Conservation (phyloP, 2,888 invertebrate genomes). For the Steromphala cineraria region DNA sequence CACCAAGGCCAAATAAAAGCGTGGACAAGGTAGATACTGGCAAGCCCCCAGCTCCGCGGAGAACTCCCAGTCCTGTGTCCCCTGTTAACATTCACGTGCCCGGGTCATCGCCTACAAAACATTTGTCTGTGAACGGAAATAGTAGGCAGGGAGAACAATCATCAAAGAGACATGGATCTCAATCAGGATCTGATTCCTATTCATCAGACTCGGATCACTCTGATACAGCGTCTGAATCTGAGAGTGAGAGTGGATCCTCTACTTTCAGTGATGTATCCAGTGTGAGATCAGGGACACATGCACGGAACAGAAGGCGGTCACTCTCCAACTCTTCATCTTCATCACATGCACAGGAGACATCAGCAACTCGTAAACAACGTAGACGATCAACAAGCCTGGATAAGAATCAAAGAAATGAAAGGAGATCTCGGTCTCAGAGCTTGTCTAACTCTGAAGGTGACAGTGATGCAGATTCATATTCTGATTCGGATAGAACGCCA, state of each 20-base stretch:
- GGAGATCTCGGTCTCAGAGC: not conserved
- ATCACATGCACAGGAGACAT: not conserved
- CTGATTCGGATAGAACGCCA: not conserved
- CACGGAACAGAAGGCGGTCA: slow-evolving; percentile 3
- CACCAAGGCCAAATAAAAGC: slow-evolving; percentile 23
- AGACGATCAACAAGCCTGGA: not conserved
- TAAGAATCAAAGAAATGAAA: not conserved
- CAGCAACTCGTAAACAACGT: not conserved
- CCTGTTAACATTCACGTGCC: not conserved
- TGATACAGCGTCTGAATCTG: slow-evolving; percentile 17
- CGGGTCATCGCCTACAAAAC: slow-evolving; percentile 18
- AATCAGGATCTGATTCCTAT: not conserved
- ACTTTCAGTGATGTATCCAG: slow-evolving; percentile 31
- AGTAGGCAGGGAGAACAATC: not conserved
- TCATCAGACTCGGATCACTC: slow-evolving; percentile 9
- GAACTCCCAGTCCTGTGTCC: slow-evolving; percentile 8
- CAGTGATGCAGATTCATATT: not conserved
- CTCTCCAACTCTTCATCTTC: not conserved
- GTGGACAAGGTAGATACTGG: slow-evolving; percentile 18
- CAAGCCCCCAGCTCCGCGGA: slow-evolving; percentile 27
- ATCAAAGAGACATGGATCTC: not conserved
- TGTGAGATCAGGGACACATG: not conserved
- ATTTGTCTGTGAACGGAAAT: not conserved
- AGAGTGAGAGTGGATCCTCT: slow-evolving; percentile 8
- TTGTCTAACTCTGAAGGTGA: not conserved